Base-by-base conservation (phyloP, 2,113 vertebrate species). In the Heterochromis multidens region DNA sequence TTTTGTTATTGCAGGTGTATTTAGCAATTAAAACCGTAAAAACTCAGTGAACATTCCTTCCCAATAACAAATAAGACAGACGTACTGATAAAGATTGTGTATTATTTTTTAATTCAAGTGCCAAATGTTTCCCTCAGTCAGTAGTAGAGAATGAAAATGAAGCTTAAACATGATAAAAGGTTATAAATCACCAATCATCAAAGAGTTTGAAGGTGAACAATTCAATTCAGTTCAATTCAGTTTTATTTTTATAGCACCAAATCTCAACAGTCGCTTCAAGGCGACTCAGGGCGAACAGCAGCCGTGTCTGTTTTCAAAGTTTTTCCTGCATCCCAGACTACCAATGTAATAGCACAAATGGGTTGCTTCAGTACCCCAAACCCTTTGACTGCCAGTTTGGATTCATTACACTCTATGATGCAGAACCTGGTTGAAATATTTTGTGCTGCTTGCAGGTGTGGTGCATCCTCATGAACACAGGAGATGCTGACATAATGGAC, bases 401-500 rank as follows among this genome's bases (percentile, higher is more conserved):
- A 46, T 70, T 46, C 29, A 0, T 46, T 46, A 4, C 17, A 1
- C 40, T 72, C 23, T 72, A 0, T 72, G 46, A 52, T 54, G 46
- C 70, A 33, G 46, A 52, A 74, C 7, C 58, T 74, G 17, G 33
- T 25, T 82, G 72, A 11, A 60, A 27, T 40, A 10, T 86, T 19
- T 61, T 72, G 29, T 77, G 59, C 29, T 77, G 63, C 0, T 58
- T 82, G 25, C 94, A 99, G 98, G 94, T 98, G 4, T 99, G 98
- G 98, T 99, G 98, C 94, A 91, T 96, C 88, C 83, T 96, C 14
- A 93, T 96, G 93, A 96, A 97, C 95, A 87, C 95, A 92, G 96
- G 95, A 95, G n/a, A 97, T 94, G 93, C 96, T 95, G 91, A 96
- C 94, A 87, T 33, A 8, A 57, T 86, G 88, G 91, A 96, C 93